Percentiles rank a stretch among this genome's conserved stretches.
Evolutionary conservation across 2,797 vertebrate genomes (phyloP).

Genomic region (Neosilurus hyrtlii): DNA sequence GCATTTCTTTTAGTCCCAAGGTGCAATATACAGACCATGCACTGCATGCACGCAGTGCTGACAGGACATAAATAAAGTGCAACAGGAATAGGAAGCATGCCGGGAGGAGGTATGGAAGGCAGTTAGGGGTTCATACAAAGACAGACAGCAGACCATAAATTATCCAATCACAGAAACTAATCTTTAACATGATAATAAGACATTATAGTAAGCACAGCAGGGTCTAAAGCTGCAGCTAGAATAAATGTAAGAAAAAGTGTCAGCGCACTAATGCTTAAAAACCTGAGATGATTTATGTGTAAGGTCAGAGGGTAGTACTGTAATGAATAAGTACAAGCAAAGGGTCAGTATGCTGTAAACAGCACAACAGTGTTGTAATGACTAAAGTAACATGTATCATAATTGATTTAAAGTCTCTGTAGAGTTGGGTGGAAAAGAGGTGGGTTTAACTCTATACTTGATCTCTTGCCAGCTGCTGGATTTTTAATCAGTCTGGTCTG

Average conservation of each 20-base stretch:
- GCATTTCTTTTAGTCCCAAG: not conserved
- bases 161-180: not conserved
- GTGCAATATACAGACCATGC: not conserved
- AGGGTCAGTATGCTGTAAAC: not conserved
- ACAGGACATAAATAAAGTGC: not conserved
- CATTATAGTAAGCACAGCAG: not conserved
- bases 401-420: not conserved
- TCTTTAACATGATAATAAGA: not conserved
- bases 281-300: not conserved
- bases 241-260: not conserved
- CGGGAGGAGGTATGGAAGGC: not conserved
- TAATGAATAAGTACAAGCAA: not conserved
- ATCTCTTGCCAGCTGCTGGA: too few species aligned
- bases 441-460: too few species aligned
- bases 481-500: too few species aligned
- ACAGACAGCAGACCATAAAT: not conserved
- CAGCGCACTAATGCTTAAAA: not conserved
- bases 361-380: too few species aligned
- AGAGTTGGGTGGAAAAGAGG: not conserved
- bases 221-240: not conserved
- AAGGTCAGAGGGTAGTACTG: not conserved
- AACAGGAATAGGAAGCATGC: not conserved
- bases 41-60: not conserved
- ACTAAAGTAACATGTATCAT: not conserved
- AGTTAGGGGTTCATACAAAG: not conserved